Base-by-base conservation (phyloP, 1,140 invertebrate genomes). In the Thaumetopoea pityocampa region DNA sequence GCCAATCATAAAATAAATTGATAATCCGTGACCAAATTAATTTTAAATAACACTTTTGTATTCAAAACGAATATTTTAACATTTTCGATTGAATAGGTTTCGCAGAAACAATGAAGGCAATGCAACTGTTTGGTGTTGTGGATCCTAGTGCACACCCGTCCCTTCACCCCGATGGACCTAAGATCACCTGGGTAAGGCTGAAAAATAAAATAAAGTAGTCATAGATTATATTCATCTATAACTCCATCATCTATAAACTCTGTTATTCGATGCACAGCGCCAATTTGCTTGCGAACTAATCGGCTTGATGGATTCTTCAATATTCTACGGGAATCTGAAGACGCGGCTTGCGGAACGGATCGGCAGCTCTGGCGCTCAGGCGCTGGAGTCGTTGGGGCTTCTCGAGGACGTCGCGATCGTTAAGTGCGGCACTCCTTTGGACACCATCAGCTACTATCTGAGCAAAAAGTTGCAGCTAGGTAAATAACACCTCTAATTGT, bases 291-390 rank as follows among this genome's bases (percentile, higher is more conserved):
- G 95, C 59, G 92, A 92, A 51, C 79, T 97, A 11, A 81, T 98
- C 11, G 96, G 96, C 1, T 85, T 97, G 38, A 88, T 94, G 28
- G 93, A 94, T 54, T 86, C 89, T 6, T 94, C 96, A 54, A 96
- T 98, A 34, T 96, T 99, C 83, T 94, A 94, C 55, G 96, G 97
- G 67, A 98, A 98, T 70, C 81, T 99, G 3, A 96, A 94, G 71
- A 91, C 91, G 20, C 90, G 95, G 23, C 86, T 93, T 1, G 76
- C 84, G 0, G 96, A 98, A 49, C 85, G 91, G 23, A 87, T 98
- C 5, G 94, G 93, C 4, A 87, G 88, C 1, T 86, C 90, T 7
- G 86, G 89, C 33, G 89, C 91, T 5, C 87, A 91, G 16, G 88
- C 92, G 0, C 86, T 98, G 8, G 95, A 97, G 69, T 90, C 92